Evolutionary conservation across 1,140 invertebrate species (phyloP).

Genomic region (Pseudomyrmex gracilis): DNA sequence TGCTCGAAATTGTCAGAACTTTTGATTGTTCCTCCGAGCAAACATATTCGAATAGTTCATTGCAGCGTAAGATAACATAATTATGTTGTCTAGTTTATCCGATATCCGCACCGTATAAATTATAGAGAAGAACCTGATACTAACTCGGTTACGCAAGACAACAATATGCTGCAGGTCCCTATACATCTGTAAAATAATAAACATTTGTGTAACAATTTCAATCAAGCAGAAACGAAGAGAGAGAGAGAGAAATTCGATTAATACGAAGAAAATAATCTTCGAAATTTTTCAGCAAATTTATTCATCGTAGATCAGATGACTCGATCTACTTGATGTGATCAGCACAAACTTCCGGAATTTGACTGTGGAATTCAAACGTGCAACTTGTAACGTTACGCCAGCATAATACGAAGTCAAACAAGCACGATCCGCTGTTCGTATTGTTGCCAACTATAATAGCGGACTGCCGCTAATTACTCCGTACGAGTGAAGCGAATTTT

Average conservation of each 20-base stretch:
- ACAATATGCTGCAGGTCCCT: too few relatives aligned
- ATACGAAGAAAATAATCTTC: not conserved
- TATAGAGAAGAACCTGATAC: too few relatives aligned
- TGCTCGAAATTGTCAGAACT: constrained; percentile 38
- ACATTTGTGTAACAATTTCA: not conserved
- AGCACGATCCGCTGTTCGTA: constrained; percentile 35
- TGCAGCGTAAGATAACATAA: constrained; percentile 35
- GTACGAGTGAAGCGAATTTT: not conserved
- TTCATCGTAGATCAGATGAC: not conserved
- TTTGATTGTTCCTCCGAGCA: constrained; percentile 41
- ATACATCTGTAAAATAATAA: too few relatives aligned
- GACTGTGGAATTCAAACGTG: not conserved
- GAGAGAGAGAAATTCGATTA: not conserved
- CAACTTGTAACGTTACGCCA: constrained; percentile 39
- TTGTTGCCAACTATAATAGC: constrained; percentile 51
- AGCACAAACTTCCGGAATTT: constrained; percentile 22
- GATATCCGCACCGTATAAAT: not conserved
- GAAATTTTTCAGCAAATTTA: not conserved
- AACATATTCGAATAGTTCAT: constrained; percentile 46
- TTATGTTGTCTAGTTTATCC: constrained; percentile 16
- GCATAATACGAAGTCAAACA: constrained; percentile 68
- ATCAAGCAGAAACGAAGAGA: not conserved
- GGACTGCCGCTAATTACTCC: constrained; percentile 21
- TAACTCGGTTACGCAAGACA: too few relatives aligned
- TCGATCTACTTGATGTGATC: constrained; percentile 11